phyloP scores from a whole-genome alignment of 1,140 invertebrate species.

The Papilio polyxenes region DNA sequence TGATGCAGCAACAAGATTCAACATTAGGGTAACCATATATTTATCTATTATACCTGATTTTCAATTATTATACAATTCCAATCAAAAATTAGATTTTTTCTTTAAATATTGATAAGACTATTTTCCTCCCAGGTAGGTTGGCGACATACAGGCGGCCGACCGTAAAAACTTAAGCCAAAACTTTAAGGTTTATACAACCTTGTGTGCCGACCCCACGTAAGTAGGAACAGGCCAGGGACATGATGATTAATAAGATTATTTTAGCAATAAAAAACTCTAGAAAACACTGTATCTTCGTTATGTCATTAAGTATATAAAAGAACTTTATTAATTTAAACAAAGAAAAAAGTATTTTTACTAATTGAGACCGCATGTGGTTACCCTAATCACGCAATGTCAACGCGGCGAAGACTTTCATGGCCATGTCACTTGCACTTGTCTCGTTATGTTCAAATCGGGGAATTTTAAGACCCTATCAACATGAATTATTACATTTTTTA shows the following conservation, averaged over 20 bases:
- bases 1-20: conserved; percentile 44
- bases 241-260: no score
- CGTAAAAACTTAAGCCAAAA: no score
- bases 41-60: background rate
- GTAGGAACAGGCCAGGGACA: no score
- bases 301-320: no score
- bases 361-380: background rate
- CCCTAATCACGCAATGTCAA: background rate
- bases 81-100: background rate
- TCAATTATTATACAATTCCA: background rate
- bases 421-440: conserved; percentile 22
- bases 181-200: no score
- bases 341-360: background rate
- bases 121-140: no score
- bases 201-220: no score
- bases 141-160: no score
- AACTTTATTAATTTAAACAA: no score
- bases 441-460: conserved; percentile 13
- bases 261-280: no score
- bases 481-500: conserved; percentile 25
- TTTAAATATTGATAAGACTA: background rate
- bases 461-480: conserved; percentile 28
- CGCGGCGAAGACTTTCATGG: background rate
- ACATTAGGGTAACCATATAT: background rate
- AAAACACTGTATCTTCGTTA: no score